phyloP scores from a whole-genome alignment of 2,888 invertebrate genomes.

The Nephrotoma flavescens region DNA sequence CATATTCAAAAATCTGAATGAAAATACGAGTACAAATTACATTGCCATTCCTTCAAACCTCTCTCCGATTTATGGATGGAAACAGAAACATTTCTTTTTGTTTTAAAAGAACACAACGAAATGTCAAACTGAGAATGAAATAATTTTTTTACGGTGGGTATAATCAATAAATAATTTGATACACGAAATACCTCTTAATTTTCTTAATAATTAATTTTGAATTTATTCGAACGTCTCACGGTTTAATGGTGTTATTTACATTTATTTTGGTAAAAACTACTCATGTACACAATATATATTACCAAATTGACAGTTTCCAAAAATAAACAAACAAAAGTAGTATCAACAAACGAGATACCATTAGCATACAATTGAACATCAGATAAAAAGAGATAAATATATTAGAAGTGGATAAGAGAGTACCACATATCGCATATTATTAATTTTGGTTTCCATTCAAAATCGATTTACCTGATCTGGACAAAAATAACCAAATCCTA shows the following conservation, averaged over 20 bases:
- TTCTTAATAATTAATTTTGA: not conserved
- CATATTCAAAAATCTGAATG: not conserved
- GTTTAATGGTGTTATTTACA: not conserved
- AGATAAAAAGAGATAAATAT: not conserved
- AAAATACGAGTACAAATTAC: not conserved
- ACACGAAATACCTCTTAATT: not conserved
- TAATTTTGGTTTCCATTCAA: not conserved
- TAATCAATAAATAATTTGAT: not conserved
- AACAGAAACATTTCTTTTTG: not conserved
- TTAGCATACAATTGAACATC: not conserved
- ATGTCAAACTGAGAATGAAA: not conserved
- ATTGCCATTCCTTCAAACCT: not conserved
- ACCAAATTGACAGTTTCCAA: not conserved
- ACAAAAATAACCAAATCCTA: conserved; percentile 81
- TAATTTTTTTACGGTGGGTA: not conserved
- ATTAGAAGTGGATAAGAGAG: not conserved
- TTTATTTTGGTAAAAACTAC: not conserved
- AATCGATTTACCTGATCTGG: conserved; percentile 57
- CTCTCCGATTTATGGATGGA: not conserved
- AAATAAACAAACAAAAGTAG: not conserved
- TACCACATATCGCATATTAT: not conserved
- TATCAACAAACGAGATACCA: not conserved
- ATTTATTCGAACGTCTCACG: not conserved
- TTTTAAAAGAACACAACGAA: not conserved
- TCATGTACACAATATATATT: not conserved